Percentiles rank a stretch among this genome's conserved stretches.
These are phyloP conservation scores for Drosophila prostipennis DNA, from an alignment of 2,888 invertebrate species.

Conservation along the genomic window DNA sequence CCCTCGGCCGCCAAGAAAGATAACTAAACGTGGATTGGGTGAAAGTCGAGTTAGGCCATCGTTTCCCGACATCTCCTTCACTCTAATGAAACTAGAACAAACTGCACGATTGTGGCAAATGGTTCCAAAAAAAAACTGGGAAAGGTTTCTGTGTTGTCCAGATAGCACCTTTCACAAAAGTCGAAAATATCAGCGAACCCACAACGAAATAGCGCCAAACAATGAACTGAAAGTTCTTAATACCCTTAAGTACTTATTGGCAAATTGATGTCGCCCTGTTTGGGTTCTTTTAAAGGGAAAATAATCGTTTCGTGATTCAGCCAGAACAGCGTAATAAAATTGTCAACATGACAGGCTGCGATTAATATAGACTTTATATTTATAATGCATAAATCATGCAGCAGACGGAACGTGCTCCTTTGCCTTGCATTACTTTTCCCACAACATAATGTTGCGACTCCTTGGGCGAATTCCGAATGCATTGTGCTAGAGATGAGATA, in stretches of 20 bases:
- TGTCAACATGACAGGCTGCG: slow-evolving; percentile 75
- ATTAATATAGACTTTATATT: slow-evolving; percentile 73
- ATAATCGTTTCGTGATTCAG: slow-evolving; percentile 23
- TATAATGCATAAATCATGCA: slow-evolving; percentile 64
- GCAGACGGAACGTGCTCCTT: slow-evolving; percentile 47
- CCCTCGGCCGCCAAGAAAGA: slow-evolving; percentile 9
- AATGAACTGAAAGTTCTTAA: slow-evolving; percentile 45
- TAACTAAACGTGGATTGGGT: slow-evolving; percentile 28
- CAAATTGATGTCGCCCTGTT: slow-evolving; percentile 48
- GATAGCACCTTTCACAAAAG: slow-evolving; percentile 53
- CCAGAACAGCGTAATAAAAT: slow-evolving; percentile 63
- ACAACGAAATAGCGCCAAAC: slow-evolving; percentile 22
- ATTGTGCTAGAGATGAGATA: slow-evolving; percentile 13
- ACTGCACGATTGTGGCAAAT: slow-evolving; percentile 40
- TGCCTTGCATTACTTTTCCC: slow-evolving; percentile 35
- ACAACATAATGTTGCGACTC: slow-evolving; percentile 39
- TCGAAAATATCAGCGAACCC: slow-evolving; percentile 21
- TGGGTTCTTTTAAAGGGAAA: slow-evolving; percentile 3
- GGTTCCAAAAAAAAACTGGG: slow-evolving; percentile 14
- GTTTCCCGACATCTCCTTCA: slow-evolving; percentile 32
- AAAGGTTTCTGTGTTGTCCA: slow-evolving; percentile 47
- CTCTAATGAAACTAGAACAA: slow-evolving; percentile 46
- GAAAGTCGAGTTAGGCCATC: slow-evolving; percentile 34
- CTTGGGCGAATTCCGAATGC: slow-evolving; percentile 22
- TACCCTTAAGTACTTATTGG: slow-evolving; percentile 31